These are phyloP conservation scores for Andrena chrysosceles DNA, from an alignment of 2,888 invertebrate species.

Conservation along the genomic window DNA sequence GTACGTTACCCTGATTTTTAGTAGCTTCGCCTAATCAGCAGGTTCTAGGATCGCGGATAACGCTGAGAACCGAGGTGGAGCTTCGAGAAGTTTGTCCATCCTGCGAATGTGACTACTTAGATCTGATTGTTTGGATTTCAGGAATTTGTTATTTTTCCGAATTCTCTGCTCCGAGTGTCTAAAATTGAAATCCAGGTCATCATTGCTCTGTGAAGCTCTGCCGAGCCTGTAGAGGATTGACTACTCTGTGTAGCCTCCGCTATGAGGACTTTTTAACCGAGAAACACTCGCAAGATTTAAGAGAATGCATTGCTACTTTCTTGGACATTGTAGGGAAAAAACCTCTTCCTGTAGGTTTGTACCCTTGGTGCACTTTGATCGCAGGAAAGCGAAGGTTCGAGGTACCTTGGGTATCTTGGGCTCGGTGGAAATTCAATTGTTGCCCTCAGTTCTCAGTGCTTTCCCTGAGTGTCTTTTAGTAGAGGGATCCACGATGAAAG, in stretches of 20 bases:
- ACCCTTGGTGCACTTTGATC: no score
- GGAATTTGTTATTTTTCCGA: no score
- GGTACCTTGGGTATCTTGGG: neutral
- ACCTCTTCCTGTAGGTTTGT: no score
- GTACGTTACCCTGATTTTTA: slow-evolving; percentile 23
- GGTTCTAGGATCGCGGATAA: neutral
- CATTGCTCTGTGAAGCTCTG: neutral
- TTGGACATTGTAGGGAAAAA: neutral
- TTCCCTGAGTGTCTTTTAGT: neutral
- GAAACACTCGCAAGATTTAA: neutral
- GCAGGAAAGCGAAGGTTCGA: no score
- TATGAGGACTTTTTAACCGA: neutral
- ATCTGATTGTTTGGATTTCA: no score
- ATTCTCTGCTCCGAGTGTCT: no score
- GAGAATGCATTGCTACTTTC: neutral
- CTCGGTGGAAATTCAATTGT: neutral
- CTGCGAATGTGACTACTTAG: no score
- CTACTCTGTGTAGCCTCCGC: neutral
- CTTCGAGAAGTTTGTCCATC: no score
- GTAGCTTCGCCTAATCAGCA: neutral
- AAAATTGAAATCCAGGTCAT: neutral
- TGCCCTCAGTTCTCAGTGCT: neutral
- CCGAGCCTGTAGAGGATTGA: neutral
- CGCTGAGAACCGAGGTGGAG: neutral
- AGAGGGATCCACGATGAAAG: neutral